phyloP scores from a whole-genome alignment of 2,113 vertebrate genomes.

The Alethe castanea region DNA sequence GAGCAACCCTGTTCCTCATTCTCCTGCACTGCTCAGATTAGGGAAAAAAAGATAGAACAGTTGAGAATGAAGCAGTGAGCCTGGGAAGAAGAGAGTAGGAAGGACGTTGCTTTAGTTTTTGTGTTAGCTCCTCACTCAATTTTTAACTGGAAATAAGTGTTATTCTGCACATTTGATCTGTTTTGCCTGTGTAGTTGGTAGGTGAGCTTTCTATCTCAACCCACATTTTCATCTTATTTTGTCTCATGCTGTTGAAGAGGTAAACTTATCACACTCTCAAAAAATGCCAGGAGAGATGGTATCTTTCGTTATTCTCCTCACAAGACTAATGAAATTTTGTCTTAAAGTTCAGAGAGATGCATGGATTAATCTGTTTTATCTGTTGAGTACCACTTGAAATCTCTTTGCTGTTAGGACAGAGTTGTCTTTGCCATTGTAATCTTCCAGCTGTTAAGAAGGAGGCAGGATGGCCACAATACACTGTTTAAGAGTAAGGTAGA shows the following conservation, averaged over 20 bases:
- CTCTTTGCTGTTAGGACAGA: neutral
- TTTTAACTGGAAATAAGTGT: neutral
- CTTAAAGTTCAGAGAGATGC: neutral
- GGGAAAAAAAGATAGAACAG: neutral
- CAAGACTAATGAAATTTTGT: neutral
- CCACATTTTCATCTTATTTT: neutral
- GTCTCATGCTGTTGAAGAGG: neutral
- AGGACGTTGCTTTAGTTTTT: neutral
- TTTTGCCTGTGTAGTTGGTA: neutral
- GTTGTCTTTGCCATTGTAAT: neutral
- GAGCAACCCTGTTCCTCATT: neutral
- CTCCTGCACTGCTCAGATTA: neutral
- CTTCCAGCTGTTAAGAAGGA: neutral
- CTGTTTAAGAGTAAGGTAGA: neutral
- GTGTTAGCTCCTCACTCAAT: fast-evolving
- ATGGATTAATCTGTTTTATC: neutral
- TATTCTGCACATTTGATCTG: neutral
- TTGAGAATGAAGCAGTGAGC: neutral
- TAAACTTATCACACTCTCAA: neutral
- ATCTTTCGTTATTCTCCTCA: neutral
- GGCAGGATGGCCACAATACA: neutral
- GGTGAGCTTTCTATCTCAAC: neutral
- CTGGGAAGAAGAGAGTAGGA: neutral
- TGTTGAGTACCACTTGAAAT: neutral
- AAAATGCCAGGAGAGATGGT: neutral